These are phyloP conservation scores for Oenanthe oenanthe DNA, from an alignment of 2,113 vertebrate species.

Conservation along the genomic window DNA sequence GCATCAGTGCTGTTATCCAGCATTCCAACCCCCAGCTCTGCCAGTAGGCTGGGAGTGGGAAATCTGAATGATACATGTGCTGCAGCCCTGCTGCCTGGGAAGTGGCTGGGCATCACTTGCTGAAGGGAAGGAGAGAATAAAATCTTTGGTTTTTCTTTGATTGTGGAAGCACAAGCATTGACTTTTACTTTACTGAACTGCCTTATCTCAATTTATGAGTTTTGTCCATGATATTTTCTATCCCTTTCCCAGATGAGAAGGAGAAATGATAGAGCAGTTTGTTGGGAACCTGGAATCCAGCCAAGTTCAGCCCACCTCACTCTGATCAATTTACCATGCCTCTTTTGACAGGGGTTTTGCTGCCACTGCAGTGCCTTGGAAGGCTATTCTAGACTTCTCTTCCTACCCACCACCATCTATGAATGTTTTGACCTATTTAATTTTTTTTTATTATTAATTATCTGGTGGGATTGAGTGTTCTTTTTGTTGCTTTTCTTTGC, in stretches of 20 bases:
- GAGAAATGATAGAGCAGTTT: not conserved
- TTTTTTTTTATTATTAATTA: not conserved
- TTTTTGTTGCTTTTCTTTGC: not conserved
- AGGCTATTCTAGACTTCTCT: not conserved
- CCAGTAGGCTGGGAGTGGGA: not conserved
- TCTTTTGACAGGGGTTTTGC: not conserved
- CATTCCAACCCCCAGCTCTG: not conserved
- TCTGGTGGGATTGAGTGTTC: not conserved
- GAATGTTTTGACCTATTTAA: not conserved
- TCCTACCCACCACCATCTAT: not conserved
- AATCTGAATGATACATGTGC: not conserved
- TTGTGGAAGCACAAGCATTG: not conserved
- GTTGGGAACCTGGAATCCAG: not conserved
- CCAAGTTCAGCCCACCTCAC: not conserved
- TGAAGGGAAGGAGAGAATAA: not conserved
- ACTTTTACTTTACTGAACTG: not conserved
- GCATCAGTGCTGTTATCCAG: not conserved
- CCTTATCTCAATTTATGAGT: rapidly evolving
- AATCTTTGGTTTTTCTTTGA: not conserved
- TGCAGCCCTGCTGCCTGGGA: not conserved
- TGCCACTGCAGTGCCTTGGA: not conserved
- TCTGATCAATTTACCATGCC: not conserved
- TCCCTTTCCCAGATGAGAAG: not conserved
- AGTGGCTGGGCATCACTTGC: rapidly evolving
- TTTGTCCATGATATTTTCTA: not conserved